phyloP scores from a whole-genome alignment of 2,797 vertebrate genomes.

The Neoniphon sammara region DNA sequence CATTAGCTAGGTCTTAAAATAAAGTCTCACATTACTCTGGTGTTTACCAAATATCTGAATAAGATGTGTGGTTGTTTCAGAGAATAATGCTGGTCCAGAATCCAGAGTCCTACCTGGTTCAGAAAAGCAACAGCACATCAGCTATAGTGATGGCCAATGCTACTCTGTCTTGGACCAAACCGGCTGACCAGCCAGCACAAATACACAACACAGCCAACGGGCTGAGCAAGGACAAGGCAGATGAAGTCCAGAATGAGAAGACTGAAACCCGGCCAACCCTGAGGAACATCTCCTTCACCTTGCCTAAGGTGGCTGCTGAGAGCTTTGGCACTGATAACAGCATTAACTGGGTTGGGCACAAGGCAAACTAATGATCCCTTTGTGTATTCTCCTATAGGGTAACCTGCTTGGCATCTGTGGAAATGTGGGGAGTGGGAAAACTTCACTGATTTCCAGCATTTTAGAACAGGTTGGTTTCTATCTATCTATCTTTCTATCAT shows the following conservation, averaged over 20 bases:
- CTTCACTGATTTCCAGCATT: slow-evolving; percentile 85
- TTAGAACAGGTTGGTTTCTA: slow-evolving; percentile 84
- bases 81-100: slow-evolving; percentile 84
- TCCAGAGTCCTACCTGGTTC: slow-evolving; percentile 82
- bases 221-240: slow-evolving; percentile 6
- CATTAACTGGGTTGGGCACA: fast-evolving
- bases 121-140: slow-evolving; percentile 65
- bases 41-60: not conserved
- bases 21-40: not conserved
- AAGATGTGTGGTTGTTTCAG: slow-evolving; percentile 67
- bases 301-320: slow-evolving; percentile 81
- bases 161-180: slow-evolving; percentile 81
- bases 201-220: not conserved
- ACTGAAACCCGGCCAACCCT: slow-evolving; percentile 58
- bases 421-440: slow-evolving; percentile 89
- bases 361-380: not conserved
- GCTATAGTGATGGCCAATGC: slow-evolving; percentile 84
- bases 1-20: not conserved
- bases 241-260: slow-evolving; percentile 19
- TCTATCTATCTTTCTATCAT: not conserved
- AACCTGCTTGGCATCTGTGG: slow-evolving; percentile 88
- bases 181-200: not conserved
- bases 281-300: slow-evolving; percentile 80
- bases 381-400: slow-evolving; percentile 75
- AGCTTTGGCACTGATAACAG: not conserved